Base-by-base conservation (phyloP, 2,113 vertebrate species). In the Oreochromis tanganicae region DNA sequence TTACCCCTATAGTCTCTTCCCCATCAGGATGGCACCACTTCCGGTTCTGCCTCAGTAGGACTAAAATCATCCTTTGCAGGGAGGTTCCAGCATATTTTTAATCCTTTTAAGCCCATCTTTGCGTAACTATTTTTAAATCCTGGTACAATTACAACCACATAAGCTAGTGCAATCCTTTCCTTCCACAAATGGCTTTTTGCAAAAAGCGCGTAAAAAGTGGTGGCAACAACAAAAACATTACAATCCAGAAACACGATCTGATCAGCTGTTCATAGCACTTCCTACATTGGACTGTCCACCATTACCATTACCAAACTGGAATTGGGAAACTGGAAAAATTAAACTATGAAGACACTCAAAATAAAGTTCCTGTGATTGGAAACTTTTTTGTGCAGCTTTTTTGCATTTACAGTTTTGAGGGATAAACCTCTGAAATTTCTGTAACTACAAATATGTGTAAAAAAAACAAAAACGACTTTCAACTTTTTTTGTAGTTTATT, bases 191-290 rank as follows among this genome's bases (percentile, higher is more conserved):
- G 27, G 27, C 27, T 59, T 59, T 59, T 59, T 17, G 27, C 6
- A 24, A 27, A 13, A 1, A 55, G 12, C 52, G 2, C 5, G 54
- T 32, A 5, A 59, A 61, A 4, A 61, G 14, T 32, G 57, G 13
- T 32, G 57, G 8, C 27, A 61, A 61, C 57, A 61, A 1, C 57
- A 32, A 61, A 61, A 61, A 61, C 8, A 4, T 32, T 61, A 32
- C 27, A 61, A 61, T 61, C 14, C 27, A 61, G 57, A 2, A 61
- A 61, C 57, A 61, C 7, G 0, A 0, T 61, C 3, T 61, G 27
- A 61, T 61, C 27, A 61, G 57, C 8, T 9, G 57, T 14, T 59
- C 27, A 9, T 59, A 59, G 5, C 27, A 10, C 16, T 61, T 61
- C 57, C 57, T 61, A 32, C 3, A 2, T 4, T 19, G 59, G 16